Base-by-base conservation (phyloP, 1,140 invertebrate species). In the Drosophila pectinifera region DNA sequence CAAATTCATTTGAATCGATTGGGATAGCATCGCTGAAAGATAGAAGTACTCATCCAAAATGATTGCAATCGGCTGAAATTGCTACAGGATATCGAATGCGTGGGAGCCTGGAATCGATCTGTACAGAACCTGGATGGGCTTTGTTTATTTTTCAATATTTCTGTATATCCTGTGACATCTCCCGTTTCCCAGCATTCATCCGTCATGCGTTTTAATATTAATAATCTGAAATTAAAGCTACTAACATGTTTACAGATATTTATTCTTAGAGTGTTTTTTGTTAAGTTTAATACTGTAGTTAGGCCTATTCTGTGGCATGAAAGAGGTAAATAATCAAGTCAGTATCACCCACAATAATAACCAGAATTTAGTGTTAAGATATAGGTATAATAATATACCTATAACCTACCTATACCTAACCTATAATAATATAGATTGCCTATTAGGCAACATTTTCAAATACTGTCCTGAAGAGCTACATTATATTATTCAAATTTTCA, bases 1-100 rank as follows among this genome's bases (percentile, higher is more conserved):
- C 64, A 68, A 68, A 68, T 53, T 68, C 59, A 67, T 53, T 51
- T 28, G 10, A 34, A 49, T 42, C 59, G 61, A 51, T 67, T 51
- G 61, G 59, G 20, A 42, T 68, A 22, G 38, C 38, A 49, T 53
- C 46, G 64, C 34, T 68, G 64, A 68, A 53, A 68, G 64, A 65
- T 65, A 67, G 20, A 68, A 68, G 24, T 68, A 38, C 61, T 65
- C 42, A 68, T 53, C 28, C 36, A 34, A 51, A 65, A 51, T 65
- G 59, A 68, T 65, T 51, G 43, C 59, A 49, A 49, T 68, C 58
- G 34, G 34, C 20, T 7, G 34, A 68, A 65, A 54, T 43, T 74
- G 36, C 26, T 38, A 42, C 36, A 22, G 59, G 24, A 58, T 58
- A 41, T 31, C 18, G 18, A 5, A 16, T 28, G 24, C 14, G 36